phyloP scores from a whole-genome alignment of 1,140 invertebrate species.

The Penaeus vannamei region DNA sequence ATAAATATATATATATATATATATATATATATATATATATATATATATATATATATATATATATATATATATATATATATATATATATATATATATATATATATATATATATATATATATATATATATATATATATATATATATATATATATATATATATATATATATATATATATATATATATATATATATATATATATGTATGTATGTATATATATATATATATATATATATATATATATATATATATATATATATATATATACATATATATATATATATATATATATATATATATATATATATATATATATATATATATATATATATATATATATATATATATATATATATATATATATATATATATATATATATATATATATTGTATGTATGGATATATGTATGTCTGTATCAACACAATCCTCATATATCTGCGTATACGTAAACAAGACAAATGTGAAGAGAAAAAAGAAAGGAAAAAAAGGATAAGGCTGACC shows the following conservation, averaged over 20 bases:
- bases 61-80: too few relatives aligned
- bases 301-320: not conserved
- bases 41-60: too few relatives aligned
- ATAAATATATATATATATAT: too few relatives aligned
- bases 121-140: not conserved
- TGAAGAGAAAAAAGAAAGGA: too few relatives aligned
- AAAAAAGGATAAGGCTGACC: too few relatives aligned
- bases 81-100: too few relatives aligned
- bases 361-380: not conserved
- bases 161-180: not conserved
- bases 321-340: too few relatives aligned
- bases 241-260: not conserved
- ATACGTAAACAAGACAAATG: too few relatives aligned
- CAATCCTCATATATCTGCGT: too few relatives aligned
- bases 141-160: not conserved
- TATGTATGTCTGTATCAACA: not conserved
- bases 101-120: not conserved
- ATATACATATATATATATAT: not conserved
- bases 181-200: conserved; percentile 35
- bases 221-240: not conserved
- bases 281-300: not conserved
- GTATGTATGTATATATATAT: not conserved
- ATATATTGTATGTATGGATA: conserved; percentile 16
- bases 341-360: too few relatives aligned
- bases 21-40: too few relatives aligned